Conservation (phyloP, 2,113 vertebrate genomes). For the Albula glossodonta region DNA sequence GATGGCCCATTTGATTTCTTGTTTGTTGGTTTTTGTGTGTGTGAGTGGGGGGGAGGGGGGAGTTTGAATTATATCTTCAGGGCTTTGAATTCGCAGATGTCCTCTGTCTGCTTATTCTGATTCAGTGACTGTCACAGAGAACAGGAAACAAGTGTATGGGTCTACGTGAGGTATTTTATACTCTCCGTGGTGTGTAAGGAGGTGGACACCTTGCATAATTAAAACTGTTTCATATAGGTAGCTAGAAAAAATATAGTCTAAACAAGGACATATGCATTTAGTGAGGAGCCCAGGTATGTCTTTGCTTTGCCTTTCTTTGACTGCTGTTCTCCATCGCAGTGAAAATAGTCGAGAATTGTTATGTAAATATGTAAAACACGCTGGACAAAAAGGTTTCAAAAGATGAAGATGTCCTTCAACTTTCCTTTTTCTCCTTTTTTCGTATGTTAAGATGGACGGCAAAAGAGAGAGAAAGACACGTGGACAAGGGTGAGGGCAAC, state of each 20-base stretch:
- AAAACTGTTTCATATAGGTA: background rate
- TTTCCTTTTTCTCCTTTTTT: background rate
- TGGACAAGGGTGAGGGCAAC: slow-evolving; percentile 17
- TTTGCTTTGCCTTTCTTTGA: background rate
- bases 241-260: background rate
- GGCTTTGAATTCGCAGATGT: background rate
- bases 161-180: background rate
- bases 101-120: background rate
- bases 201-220: background rate
- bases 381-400: background rate
- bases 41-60: background rate
- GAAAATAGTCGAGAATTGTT: background rate
- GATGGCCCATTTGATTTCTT: background rate
- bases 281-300: background rate
- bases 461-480: slow-evolving; percentile 25
- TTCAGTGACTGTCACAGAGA: background rate
- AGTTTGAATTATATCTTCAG: background rate
- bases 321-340: background rate
- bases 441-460: background rate
- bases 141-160: background rate
- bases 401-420: background rate
- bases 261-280: background rate
- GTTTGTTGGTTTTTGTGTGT: background rate
- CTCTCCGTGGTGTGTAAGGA: background rate
- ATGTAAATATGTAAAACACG: background rate